Conservation (phyloP, 2,888 invertebrate genomes). For the Drosophila monieri region DNA sequence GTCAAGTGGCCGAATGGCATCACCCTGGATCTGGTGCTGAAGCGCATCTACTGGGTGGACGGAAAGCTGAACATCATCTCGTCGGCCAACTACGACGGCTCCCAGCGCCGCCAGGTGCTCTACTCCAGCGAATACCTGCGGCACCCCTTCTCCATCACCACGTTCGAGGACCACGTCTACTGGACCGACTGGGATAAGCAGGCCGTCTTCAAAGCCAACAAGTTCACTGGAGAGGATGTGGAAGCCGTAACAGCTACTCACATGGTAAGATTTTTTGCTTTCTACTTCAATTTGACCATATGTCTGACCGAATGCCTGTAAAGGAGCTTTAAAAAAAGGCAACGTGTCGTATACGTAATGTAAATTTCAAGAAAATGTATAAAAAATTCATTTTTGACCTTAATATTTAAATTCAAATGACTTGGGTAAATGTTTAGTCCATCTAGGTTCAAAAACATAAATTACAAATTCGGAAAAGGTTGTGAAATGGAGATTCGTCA, state of each 20-base stretch:
- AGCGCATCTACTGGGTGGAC: constrained; percentile 98
- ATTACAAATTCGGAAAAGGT: too few species aligned
- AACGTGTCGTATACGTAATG: not conserved
- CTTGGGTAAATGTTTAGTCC: too few species aligned
- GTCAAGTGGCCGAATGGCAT: constrained; percentile 99
- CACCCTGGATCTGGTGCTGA: constrained; percentile 94
- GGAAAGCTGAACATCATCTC: constrained; percentile 96
- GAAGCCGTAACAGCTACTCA: constrained; percentile 91
- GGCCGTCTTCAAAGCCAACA: constrained; percentile 95
- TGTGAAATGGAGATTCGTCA: too few species aligned
- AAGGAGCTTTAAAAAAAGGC: too few species aligned
- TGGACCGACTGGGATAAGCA: constrained; percentile 99
- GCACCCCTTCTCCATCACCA: constrained; percentile 98
- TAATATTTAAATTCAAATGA: too few species aligned
- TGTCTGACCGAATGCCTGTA: too few species aligned
- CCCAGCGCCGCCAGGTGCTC: constrained; percentile 90
- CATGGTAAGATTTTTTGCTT: constrained; percentile 85
- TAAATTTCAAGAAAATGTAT: too few species aligned
- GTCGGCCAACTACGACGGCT: constrained; percentile 95
- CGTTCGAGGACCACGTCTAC: constrained; percentile 98
- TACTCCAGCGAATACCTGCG: constrained; percentile 91
- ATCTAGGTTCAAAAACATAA: too few species aligned
- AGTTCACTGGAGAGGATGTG: constrained; percentile 93
- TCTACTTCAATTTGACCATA: too few species aligned
- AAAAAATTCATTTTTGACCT: too few species aligned